Percentiles rank a stretch among this genome's conserved stretches.
Conservation (phyloP, 2,113 vertebrate species). For the Ailurus styani region DNA sequence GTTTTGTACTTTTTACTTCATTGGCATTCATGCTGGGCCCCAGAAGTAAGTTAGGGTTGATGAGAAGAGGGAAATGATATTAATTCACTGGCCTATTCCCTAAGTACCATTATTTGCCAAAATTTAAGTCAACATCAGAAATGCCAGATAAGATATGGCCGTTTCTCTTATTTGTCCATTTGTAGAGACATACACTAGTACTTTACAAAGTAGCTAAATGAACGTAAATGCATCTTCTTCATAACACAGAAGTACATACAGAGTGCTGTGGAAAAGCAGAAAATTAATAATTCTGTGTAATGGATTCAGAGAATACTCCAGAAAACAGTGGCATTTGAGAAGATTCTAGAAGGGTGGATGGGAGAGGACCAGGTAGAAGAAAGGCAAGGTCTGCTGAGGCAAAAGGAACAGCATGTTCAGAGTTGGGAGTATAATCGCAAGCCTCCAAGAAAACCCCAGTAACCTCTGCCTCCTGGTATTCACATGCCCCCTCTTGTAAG, state of each 20-base stretch:
- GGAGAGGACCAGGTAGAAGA: background rate
- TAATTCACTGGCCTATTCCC: background rate
- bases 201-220: background rate
- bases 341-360: background rate
- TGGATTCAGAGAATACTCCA: background rate
- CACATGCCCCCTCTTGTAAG: background rate
- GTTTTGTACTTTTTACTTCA: conserved; percentile 22
- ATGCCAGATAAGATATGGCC: background rate
- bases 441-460: background rate
- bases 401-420: background rate
- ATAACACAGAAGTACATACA: background rate
- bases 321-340: background rate
- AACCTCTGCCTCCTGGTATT: background rate
- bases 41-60: background rate
- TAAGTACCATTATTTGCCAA: background rate
- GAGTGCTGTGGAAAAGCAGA: background rate
- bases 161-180: background rate
- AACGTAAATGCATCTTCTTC: background rate
- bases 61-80: background rate
- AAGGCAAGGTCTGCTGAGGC: background rate
- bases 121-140: conserved; percentile 7
- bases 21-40: background rate
- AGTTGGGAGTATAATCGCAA: background rate
- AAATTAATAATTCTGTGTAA: background rate
- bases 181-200: background rate